Evolutionary conservation across 2,888 invertebrate genomes (phyloP), one percentile per base, ranked within the genome.

Genomic region (Sepiola atlantica): DNA sequence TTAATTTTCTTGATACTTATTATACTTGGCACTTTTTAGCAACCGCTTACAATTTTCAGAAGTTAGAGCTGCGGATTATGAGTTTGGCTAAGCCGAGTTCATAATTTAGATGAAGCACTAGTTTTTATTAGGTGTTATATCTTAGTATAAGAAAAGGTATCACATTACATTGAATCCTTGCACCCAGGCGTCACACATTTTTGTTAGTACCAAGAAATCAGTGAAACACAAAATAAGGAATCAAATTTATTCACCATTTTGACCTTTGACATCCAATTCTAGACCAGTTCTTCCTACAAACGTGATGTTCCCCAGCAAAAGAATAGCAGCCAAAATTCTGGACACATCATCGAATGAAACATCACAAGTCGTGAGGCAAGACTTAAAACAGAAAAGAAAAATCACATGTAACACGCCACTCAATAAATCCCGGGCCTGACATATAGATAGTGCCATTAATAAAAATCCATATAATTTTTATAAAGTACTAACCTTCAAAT

Each of bases 331-430:
- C 96, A 99, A 97, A 35, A 99, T 99, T 96, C 99, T 98, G 94
- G 99, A 98, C 93, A 99, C 99, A 97, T 99, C 99, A 97, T 99
- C 97, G 97, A 99, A 99, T 1, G 99, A 99, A 96, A 99, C 99
- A 90, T 99, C 99, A 94, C 99, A 98, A 94, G 99, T 98, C 28
- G 96, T 95, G 24, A 97, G 95, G 94, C 96, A 96, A 90, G 95
- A 95, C 97, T 97, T 95, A 21, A 95, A 95, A 90, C 91, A 55
- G n/a, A 61, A 94, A 94, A 57, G 24, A n/a, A 45, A 94, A 32
- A 6, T 92, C 24, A 55, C 0, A 28, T 54, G 20, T 35, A 55
- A 91, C 55, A 55, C 3, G n/a, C 3, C 24, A 93, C 8, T 61
- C 21, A 20, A 61, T 61, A 57, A 21, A 20, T 57, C 20, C 6